These are phyloP conservation scores for Mythimna ferrago DNA, from an alignment of 2,888 invertebrate genomes.

Conservation along the genomic window DNA sequence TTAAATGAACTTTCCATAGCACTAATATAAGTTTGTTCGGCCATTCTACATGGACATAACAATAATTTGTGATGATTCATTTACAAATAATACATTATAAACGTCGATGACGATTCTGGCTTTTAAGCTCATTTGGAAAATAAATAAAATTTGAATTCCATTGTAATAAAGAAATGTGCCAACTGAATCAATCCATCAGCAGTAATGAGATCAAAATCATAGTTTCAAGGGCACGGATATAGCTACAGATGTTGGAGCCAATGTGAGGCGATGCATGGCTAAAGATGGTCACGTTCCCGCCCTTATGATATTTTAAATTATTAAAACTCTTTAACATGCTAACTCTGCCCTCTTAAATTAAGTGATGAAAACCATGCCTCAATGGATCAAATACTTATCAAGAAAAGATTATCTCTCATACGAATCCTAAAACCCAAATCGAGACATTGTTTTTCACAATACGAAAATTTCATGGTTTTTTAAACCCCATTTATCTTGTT, in stretches of 20 bases:
- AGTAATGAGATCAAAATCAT: constrained; percentile 85
- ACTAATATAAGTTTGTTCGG: constrained; percentile 71
- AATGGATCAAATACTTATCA: not conserved
- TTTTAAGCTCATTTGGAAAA: constrained; percentile 56
- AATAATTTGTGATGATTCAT: constrained; percentile 77
- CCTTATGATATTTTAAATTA: constrained; percentile 47
- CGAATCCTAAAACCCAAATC: not conserved
- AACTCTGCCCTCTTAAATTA: constrained; percentile 22
- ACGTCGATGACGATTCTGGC: constrained; percentile 47
- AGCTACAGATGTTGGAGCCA: not conserved
- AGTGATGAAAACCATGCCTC: not conserved
- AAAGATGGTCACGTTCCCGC: constrained; percentile 14
- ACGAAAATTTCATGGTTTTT: not conserved
- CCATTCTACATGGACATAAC: constrained; percentile 66
- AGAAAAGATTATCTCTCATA: not conserved
- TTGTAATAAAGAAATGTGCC: constrained; percentile 49
- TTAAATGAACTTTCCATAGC: constrained; percentile 73
- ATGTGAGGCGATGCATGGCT: not conserved
- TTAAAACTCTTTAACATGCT: constrained; percentile 50
- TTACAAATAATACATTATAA: constrained; percentile 60
- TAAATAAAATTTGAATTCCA: constrained; percentile 52
- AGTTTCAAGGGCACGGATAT: constrained; percentile 52
- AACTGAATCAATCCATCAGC: constrained; percentile 71
- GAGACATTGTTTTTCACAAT: not conserved
- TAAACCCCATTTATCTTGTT: not conserved